Evolutionary conservation across 2,113 vertebrate genomes (phyloP), one percentile per base, ranked within the genome.

Genomic region (Elachura formosa): DNA sequence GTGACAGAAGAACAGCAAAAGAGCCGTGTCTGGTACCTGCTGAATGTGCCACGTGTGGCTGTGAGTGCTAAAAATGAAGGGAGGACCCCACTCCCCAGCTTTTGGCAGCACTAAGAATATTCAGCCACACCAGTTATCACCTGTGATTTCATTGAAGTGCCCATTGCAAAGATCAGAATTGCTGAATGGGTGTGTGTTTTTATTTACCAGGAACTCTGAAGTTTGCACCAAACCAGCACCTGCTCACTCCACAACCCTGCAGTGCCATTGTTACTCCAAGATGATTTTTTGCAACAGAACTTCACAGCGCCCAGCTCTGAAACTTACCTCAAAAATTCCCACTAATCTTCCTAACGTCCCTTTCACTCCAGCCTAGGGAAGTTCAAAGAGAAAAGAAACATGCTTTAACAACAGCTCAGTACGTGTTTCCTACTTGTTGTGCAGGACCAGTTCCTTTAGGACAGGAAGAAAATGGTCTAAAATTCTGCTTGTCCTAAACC

Each of bases 251-350:
- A 52, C 29, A 45, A 16, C 12, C 18, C 24, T 5, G 20, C 31
- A 22, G 33, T 66, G 45, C 19, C 29, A 10, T 6, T 56, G 51
- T 40, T 51, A 71, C 14, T 29, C 68, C 69, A 52, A 59, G 16
- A 71, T 0, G 18, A 26, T 22, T 33, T 54, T 76, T 55, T 25
- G 14, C 59, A 93, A 28, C 43, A 51, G 85, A 63, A 71, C 68
- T 73, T 90, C 48, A 55, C 66, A 89, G 61, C 6, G 1, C 26
- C 34, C 8, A 5, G 0, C 11, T 48, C 56, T 61, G 74, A 86
- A 76, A 96, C 98, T 98, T 97, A 99, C 99, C 99, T 99, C 99
- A 97, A 99, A 99, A 97, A 99, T 98, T 96, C 99, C 99, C 87
- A 99, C 98, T 96, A 99, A 97, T 97, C 99, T 98, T 97, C 99